These are phyloP conservation scores for Cavia porcellus DNA, from an alignment of 2,113 vertebrate species.

Conservation along the genomic window DNA sequence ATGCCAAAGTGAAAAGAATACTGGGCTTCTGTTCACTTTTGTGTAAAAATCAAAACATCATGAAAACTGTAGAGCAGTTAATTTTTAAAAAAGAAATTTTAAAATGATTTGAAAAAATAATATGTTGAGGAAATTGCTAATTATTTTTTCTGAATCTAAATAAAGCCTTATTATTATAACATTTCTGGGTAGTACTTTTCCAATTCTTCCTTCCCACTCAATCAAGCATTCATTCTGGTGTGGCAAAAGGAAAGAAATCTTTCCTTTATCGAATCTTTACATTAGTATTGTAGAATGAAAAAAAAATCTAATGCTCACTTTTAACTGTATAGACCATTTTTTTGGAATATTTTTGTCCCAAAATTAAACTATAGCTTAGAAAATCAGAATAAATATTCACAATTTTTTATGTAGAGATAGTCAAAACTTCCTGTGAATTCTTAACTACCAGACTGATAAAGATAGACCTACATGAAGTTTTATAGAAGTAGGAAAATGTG, in stretches of 20 bases:
- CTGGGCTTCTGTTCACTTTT: conserved; percentile 68
- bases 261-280: conserved; percentile 24
- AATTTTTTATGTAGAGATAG: conserved; percentile 25
- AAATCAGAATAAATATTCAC: conserved; percentile 21
- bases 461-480: conserved; percentile 1
- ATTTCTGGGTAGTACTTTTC: not conserved
- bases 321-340: conserved; percentile 11
- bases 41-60: conserved; percentile 40
- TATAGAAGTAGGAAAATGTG: not conserved
- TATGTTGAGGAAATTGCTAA: conserved; percentile 53
- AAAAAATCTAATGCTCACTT: conserved; percentile 22
- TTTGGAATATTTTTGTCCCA: conserved; percentile 47
- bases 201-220: conserved; percentile 55
- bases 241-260: conserved; percentile 51
- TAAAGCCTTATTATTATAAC: conserved; percentile 61
- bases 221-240: conserved; percentile 10
- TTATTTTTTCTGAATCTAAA: conserved; percentile 46
- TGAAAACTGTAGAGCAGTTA: conserved; percentile 45
- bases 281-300: conserved; percentile 6
- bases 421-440: not conserved
- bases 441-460: conserved; percentile 23
- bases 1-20: conserved; percentile 73
- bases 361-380: conserved; percentile 36
- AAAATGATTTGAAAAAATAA: conserved; percentile 66
- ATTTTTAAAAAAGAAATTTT: not conserved